These are phyloP conservation scores for Acanthopleura granulata DNA, from an alignment of 2,888 invertebrate species.

Conservation along the genomic window DNA sequence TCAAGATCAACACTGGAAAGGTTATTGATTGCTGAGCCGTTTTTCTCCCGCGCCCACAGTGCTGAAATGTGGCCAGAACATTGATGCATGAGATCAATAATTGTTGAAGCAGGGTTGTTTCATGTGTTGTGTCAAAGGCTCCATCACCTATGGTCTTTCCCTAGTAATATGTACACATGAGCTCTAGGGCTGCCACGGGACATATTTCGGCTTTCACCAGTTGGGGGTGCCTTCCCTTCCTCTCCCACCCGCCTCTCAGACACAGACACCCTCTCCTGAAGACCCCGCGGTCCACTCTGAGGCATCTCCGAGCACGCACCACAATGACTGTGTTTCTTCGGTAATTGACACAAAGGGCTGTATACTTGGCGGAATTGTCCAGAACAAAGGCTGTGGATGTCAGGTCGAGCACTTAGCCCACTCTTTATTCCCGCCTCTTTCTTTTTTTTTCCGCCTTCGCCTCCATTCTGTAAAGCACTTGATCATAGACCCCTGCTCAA, in stretches of 20 bases:
- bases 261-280: too few species aligned
- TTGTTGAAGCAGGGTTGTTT: conserved; percentile 19
- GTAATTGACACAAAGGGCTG: too few species aligned
- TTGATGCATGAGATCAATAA: conserved; percentile 20
- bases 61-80: conserved; percentile 15
- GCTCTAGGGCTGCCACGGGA: neutral
- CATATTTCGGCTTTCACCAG: too few species aligned
- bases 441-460: neutral
- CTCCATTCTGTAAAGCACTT: neutral
- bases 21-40: conserved; percentile 4
- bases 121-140: conserved; percentile 19
- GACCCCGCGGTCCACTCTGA: too few species aligned
- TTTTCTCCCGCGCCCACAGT: conserved; percentile 10
- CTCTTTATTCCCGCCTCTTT: neutral
- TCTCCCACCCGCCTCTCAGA: neutral
- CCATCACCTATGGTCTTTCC: conserved; percentile 11
- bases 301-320: too few species aligned
- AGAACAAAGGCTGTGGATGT: neutral
- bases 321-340: too few species aligned
- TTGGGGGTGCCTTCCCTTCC: too few species aligned
- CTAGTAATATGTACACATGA: neutral
- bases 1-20: conserved; percentile 18
- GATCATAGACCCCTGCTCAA: neutral
- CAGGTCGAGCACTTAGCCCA: neutral
- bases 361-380: too few species aligned